Evolutionary conservation across 53 echinoderm and acorn worm species (phyloP).

Genomic region (Paelopatides confundens): DNA sequence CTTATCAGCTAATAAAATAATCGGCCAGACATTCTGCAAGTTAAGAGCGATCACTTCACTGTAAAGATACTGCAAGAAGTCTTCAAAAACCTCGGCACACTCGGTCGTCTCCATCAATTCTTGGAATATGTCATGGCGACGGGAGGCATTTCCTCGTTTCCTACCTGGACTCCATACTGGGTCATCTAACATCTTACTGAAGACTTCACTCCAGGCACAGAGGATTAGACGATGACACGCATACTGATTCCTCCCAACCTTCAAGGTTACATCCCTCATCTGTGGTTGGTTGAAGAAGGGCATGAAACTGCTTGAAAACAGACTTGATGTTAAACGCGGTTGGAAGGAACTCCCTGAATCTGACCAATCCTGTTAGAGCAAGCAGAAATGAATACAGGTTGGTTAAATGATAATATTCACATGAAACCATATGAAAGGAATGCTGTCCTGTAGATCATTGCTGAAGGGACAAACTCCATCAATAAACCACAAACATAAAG

Average conservation of each 20-base stretch:
- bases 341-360: conserved; percentile 28
- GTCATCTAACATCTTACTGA: conserved; percentile 65
- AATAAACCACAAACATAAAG: too few species aligned
- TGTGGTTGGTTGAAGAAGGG: conserved; percentile 36
- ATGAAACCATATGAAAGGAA: too few species aligned
- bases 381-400: background rate
- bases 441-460: background rate
- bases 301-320: conserved; percentile 33
- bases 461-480: too few species aligned
- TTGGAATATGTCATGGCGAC: conserved; percentile 39
- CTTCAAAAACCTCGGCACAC: conserved; percentile 65
- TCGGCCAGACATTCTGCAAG: conserved; percentile 64
- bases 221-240: conserved; percentile 79
- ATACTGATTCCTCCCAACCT: conserved; percentile 60
- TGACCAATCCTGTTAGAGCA: conserved; percentile 16
- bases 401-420: background rate
- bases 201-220: conserved; percentile 83
- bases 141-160: conserved; percentile 32
- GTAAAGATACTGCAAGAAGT: conserved; percentile 81
- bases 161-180: conserved; percentile 28
- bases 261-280: conserved; percentile 73
- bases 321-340: background rate
- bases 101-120: conserved; percentile 31
- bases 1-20: conserved; percentile 76
- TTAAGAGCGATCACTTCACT: conserved; percentile 64